A percentile compares a stretch with the other conserved stretches of the same genome.
These are phyloP conservation scores for Drosophila phalerata DNA, from an alignment of 2,888 invertebrate species.

Conservation along the genomic window DNA sequence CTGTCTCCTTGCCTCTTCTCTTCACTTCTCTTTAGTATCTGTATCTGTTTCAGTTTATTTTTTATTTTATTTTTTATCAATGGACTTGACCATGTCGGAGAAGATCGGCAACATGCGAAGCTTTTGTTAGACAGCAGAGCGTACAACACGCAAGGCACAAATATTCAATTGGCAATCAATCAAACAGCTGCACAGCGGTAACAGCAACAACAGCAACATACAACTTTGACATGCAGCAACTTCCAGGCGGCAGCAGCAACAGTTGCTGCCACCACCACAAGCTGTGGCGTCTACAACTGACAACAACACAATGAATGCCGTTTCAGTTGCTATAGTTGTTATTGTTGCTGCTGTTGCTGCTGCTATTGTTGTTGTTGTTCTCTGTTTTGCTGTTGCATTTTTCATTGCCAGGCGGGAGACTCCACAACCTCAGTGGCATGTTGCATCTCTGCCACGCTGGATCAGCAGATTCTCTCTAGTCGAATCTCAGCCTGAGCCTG, in stretches of 20 bases:
- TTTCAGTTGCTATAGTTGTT: constrained; percentile 33
- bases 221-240: constrained; percentile 73
- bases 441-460: constrained; percentile 14
- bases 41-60: neutral
- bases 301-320: constrained; percentile 72
- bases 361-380: constrained; percentile 40
- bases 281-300: constrained; percentile 82
- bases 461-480: constrained; percentile 11
- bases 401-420: constrained; percentile 68
- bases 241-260: constrained; percentile 72
- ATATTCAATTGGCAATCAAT: constrained; percentile 83
- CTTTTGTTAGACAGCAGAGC: constrained; percentile 66
- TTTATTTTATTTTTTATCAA: constrained; percentile 45
- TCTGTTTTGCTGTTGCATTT: constrained; percentile 63
- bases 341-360: constrained; percentile 35
- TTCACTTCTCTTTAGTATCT: neutral
- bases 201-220: constrained; percentile 57
- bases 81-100: constrained; percentile 54
- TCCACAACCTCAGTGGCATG: constrained; percentile 27
- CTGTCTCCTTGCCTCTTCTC: constrained; percentile 3
- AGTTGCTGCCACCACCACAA: constrained; percentile 64
- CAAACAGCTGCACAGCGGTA: constrained; percentile 77
- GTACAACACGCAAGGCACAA: constrained; percentile 66
- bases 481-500: constrained; percentile 36
- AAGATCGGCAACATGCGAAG: constrained; percentile 49